Base-by-base conservation (phyloP, 2,797 vertebrate genomes). In the Hephaestus fuliginosus region DNA sequence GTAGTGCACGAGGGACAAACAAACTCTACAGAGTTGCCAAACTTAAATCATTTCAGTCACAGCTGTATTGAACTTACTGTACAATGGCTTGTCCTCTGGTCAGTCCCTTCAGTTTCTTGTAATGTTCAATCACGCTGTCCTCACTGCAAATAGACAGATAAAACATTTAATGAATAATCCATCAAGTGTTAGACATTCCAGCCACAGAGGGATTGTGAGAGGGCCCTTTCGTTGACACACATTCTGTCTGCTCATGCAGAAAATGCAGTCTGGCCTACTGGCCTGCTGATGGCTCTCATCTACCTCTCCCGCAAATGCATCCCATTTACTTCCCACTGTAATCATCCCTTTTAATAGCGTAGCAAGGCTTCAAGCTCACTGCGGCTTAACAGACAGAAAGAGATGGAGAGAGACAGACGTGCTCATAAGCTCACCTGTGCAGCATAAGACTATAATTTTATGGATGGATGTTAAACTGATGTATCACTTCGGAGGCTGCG, bases 1-100 rank as follows among this genome's bases (percentile, higher is more conserved):
- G 17, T 8, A 57, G 14, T 41, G 25, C 7, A 70, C 4, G 30
- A 56, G 49, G 49, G 20, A 25, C 46, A 67, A 33, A 61, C 8
- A 69, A 5, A 18, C 43, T 30, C 0, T 33, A 5, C 30, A 33
- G 5, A 67, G 15, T 33, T 44, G 3, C 53, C 52, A 77, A 53
- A 76, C 18, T 65, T 9, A 44, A 57, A 63, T 41, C 0, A 43
- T 9, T 55, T 22, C 22, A 57, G 15, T 60, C 17, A 52, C 9
- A 39, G 67, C 73, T 66, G 6, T 61, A 82, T 55, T 11, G 25
- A 86, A 97, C 98, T 98, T 96, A 99, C 98, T 96, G 96, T 84
- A 99, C 96, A 76, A 99, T 96, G 55, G 98, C 97, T 93, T 98
- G 97, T 94, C 98, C 98, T 94, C 98, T 95, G 86, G 95, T 98